Base-by-base conservation (phyloP, 2,797 vertebrate species). In the Pelochelys cantorii region DNA sequence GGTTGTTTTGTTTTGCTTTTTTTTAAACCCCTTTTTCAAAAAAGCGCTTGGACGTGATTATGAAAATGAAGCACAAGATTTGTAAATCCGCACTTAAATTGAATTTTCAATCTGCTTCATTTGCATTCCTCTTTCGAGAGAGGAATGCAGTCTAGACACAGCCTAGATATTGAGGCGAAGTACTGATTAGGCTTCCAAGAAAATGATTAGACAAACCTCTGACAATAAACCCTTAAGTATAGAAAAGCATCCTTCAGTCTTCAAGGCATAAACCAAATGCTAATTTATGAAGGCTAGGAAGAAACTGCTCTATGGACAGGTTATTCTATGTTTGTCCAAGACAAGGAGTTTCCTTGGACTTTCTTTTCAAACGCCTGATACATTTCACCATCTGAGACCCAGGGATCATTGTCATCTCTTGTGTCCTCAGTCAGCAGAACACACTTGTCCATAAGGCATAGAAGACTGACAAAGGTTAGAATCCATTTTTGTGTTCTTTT, bases 251-350 rank as follows among this genome's bases (percentile, higher is more conserved):
- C 83, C 27, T 75, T 89, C 34, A 48, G 31, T 14, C 27, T 3
- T 71, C 34, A 54, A 23, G 60, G 13, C 3, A 62, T 25, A 81
- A 74, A 83, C 4, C 2, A 68, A 3, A 14, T 31, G 34, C 68
- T 42, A 42, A 11, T 86, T 78, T 89, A 78, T 13, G 20, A 37
- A 55, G 34, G 11, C 31, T 80, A 60, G 29, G 81, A 65, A 34
- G 34, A 84, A 88, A 84, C 59, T 23, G 22, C 65, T 17, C 84
- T 62, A 11, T 5, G 27, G 75, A 94, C 5, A 87, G 85, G 48
- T 81, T n/a, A 42, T 37, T 68, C 42, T 2, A 0, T 87, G 14
- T 86, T 87, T 93, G 7, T 86, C 84, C 59, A 59, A 27, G 1
- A 31, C 77, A 80, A 0, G 42, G 42, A 4, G 11, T 2, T 5